Percentiles rank a stretch among this genome's conserved stretches.
Evolutionary conservation across 2,113 vertebrate species (phyloP).

Genomic region (Oryctolagus cuniculus): mOryCun1.1 NC_091445.1:51467501-51468000

Average conservation of each 20-base stretch:
- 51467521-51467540: neutral
- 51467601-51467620: slow-evolving; percentile 54
- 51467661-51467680: slow-evolving; percentile 76
- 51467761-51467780: slow-evolving; percentile 77
- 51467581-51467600: neutral
- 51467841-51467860: slow-evolving; percentile 69
- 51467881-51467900: slow-evolving; percentile 77
- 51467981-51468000: slow-evolving; percentile 62
- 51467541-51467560: neutral
- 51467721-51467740: slow-evolving; percentile 58
- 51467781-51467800: slow-evolving; percentile 76
- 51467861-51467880: slow-evolving; percentile 68
- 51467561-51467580: neutral
- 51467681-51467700: slow-evolving; percentile 71
- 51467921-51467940: slow-evolving; percentile 8
- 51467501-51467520: neutral
- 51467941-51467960: slow-evolving; percentile 32
- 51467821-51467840: slow-evolving; percentile 64
- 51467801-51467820: slow-evolving; percentile 66
- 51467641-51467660: slow-evolving; percentile 60
- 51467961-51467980: slow-evolving; percentile 35
- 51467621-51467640: slow-evolving; percentile 53
- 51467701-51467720: slow-evolving; percentile 68
- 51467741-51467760: slow-evolving; percentile 63
- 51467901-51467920: slow-evolving; percentile 58